Percentiles rank a stretch among this genome's conserved stretches.
Evolutionary conservation across 2,888 invertebrate genomes (phyloP).

Genomic region (Sympetrum striolatum): DNA sequence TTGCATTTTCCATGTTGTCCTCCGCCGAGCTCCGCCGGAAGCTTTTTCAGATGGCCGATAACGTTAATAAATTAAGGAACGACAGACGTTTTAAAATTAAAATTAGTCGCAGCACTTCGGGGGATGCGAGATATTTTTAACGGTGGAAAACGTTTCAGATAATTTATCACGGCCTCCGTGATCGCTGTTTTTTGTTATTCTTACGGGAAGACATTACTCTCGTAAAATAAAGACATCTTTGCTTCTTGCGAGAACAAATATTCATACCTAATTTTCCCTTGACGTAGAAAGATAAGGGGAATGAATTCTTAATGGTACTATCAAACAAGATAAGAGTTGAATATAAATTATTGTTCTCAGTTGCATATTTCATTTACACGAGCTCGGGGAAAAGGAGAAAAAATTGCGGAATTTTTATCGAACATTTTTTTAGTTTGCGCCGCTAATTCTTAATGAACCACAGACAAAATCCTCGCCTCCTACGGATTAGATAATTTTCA

Average conservation of each 20-base stretch:
- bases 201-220: background rate
- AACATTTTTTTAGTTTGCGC: background rate
- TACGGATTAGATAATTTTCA: background rate
- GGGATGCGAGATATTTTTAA: constrained; percentile 23
- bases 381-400: background rate
- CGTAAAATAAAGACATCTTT: background rate
- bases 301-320: background rate
- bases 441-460: background rate
- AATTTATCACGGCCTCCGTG: background rate
- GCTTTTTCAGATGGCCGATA: constrained; percentile 6
- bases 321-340: background rate
- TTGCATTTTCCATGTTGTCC: constrained; percentile 33
- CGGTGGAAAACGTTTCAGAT: constrained; percentile 5
- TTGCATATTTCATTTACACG: background rate
- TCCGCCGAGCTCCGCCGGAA: background rate
- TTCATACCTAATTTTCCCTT: background rate
- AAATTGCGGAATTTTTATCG: background rate
- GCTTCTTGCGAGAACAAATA: background rate
- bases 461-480: background rate
- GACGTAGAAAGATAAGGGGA: constrained; percentile 3
- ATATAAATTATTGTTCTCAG: background rate
- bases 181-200: background rate
- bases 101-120: constrained; percentile 11
- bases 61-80: constrained; percentile 31
- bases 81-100: constrained; percentile 34